Base-by-base conservation (phyloP, 2,888 invertebrate species). In the Drosophila prostipennis region DNA sequence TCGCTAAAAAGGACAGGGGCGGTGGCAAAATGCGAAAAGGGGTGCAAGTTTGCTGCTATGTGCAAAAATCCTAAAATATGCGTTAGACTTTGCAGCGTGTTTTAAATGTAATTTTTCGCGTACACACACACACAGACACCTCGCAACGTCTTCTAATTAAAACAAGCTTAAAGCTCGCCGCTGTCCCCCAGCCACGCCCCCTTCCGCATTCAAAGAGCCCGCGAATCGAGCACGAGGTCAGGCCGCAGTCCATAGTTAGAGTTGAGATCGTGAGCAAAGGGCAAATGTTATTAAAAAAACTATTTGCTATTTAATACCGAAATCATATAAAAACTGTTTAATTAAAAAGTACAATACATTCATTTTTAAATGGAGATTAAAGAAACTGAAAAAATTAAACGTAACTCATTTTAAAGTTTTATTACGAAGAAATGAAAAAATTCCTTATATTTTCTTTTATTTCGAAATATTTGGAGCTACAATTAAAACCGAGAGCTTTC, bases 61-160 rank as follows among this genome's bases (percentile, higher is more conserved):
- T 42, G 57, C 54, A 69, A 76, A 84, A 88, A 85, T 83, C 88
- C 87, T 87, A 85, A 88, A 88, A 87, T 87, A 87, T 82, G 83
- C 78, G 80, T 79, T 76, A 61, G 76, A 76, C 78, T 86, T 74
- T 74, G 73, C 72, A 71, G 67, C 64, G 40, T 71, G 81, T 77
- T 84, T 87, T 84, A 86, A 84, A 83, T 85, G 89, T 86, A 86
- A 79, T 88, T 89, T 81, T 79, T 86, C 82, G 79, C 77, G 11
- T 42, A 29, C 53, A 43, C 39, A 52, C 26, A 70, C 67, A 82
- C 29, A 43, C 32, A 63, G 16, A 34, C 34, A 34, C 32, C 32
- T 46, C 42, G 65, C 64, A 80, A 67, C 76, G 79, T 88, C 80
- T 84, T 87, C 86, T 89, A 87, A 89, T 89, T 89, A 89, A 89